Evolutionary conservation across 92 coral and sea anemone genomes (phyloP).

Genomic region (Montipora capitata): DNA sequence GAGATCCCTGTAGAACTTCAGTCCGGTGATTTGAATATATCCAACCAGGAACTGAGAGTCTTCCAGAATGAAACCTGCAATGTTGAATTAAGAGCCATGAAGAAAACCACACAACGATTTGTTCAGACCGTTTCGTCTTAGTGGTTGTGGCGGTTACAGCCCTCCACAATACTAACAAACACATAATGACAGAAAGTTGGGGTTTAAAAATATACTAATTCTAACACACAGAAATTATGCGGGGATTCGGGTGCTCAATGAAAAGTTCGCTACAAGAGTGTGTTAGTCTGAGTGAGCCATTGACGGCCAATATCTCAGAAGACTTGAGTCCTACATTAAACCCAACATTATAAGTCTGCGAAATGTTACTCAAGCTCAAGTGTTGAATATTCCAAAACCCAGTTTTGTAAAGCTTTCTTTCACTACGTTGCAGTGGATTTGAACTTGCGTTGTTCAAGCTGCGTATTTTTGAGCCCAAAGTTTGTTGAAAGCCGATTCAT

Average conservation of each 20-base stretch:
- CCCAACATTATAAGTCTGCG: neutral
- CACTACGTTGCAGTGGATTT: neutral
- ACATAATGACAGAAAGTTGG: neutral
- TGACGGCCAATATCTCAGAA: neutral
- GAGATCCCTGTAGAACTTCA: constrained; percentile 73
- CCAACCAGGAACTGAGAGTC: constrained; percentile 59
- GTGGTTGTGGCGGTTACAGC: neutral
- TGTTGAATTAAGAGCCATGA: neutral
- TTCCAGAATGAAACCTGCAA: constrained; percentile 56
- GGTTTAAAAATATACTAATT: neutral
- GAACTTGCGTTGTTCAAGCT: neutral
- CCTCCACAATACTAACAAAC: neutral
- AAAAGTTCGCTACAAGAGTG: neutral
- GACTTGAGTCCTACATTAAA: neutral
- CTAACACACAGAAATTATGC: neutral
- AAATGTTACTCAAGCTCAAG: neutral
- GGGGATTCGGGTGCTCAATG: neutral
- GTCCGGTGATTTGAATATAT: constrained; percentile 75
- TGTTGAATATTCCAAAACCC: neutral
- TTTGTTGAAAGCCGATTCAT: neutral
- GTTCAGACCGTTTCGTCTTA: neutral
- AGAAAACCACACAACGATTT: neutral
- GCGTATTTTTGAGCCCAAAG: neutral
- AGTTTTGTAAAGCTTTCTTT: neutral
- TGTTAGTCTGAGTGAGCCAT: neutral